These are phyloP conservation scores for Pogonocherus hispidulus DNA, from an alignment of 2,888 invertebrate genomes.

Conservation along the genomic window DNA sequence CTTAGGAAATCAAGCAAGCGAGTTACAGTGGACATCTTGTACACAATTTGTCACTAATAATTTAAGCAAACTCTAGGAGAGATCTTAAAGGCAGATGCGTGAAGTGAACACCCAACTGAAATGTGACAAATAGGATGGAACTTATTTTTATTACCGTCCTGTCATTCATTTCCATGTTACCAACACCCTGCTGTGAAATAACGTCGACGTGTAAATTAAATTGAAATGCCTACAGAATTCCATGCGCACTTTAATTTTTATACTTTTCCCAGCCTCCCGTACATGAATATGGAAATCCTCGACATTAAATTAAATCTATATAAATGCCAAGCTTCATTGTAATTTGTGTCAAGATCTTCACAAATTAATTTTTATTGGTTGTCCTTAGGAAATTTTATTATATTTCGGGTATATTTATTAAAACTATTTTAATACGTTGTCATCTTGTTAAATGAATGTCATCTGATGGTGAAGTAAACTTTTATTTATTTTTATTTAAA, in stretches of 20 bases:
- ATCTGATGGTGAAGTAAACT: too few species aligned
- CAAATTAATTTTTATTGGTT: constrained; percentile 35
- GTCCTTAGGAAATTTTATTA: constrained; percentile 11
- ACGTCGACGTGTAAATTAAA: constrained; percentile 52
- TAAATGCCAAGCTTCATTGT: constrained; percentile 46
- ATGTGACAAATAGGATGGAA: constrained; percentile 43
- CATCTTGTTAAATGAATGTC: constrained; percentile 8
- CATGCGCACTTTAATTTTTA: constrained; percentile 26
- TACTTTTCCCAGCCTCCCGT: constrained; percentile 43
- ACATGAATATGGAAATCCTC: constrained; percentile 29
- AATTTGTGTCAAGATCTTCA: constrained; percentile 41
- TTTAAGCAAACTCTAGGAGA: constrained; percentile 39
- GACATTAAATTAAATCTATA: constrained; percentile 44
- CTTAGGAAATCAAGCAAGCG: too few species aligned
- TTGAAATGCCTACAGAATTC: constrained; percentile 37
- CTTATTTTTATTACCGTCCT: constrained; percentile 39
- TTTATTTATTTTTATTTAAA: too few species aligned
- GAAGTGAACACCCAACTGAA: constrained; percentile 41
- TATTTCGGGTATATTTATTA: constrained; percentile 17
- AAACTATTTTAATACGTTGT: constrained; percentile 19
- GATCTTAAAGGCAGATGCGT: constrained; percentile 28
- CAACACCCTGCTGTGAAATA: constrained; percentile 48
- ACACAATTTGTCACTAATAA: constrained; percentile 49
- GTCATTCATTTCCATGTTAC: constrained; percentile 44
- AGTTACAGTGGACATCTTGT: not conserved